These are phyloP conservation scores for Caloenas nicobarica DNA, from an alignment of 2,113 vertebrate species.

Conservation along the genomic window DNA sequence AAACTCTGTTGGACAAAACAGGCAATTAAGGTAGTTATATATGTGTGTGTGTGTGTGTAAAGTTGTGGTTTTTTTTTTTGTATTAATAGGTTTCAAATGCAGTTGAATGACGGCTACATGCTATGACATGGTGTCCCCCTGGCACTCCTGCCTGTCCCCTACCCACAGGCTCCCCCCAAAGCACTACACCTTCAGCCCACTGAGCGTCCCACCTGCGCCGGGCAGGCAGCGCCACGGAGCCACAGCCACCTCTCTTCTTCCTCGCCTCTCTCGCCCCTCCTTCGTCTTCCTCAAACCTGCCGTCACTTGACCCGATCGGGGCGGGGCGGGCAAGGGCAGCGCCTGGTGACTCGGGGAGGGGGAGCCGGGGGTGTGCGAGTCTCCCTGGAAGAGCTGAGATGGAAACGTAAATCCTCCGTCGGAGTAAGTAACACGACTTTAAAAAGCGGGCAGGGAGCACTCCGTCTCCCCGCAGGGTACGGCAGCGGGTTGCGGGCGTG, in stretches of 20 bases:
- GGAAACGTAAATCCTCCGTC: not conserved
- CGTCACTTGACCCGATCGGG: not conserved
- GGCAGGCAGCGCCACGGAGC: not conserved
- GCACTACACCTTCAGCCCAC: not conserved
- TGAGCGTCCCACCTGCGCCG: not conserved
- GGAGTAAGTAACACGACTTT: not conserved
- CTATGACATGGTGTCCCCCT: fast-evolving
- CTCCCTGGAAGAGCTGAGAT: not conserved
- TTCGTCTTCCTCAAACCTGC: not conserved
- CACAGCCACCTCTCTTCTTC: not conserved
- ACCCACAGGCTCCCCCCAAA: not conserved
- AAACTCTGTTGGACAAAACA: not conserved
- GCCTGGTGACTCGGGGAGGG: too few species aligned
- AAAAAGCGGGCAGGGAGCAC: too few species aligned
- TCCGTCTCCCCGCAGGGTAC: not conserved
- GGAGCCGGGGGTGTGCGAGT: too few species aligned
- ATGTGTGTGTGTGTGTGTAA: too few species aligned
- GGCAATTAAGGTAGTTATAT: not conserved
- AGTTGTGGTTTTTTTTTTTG: not conserved
- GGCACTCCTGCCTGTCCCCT: not conserved
- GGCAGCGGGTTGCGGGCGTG: not conserved
- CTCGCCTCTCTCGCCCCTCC: not conserved
- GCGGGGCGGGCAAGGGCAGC: not conserved
- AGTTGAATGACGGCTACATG: not conserved
- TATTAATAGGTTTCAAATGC: not conserved